Conservation (phyloP, 2,113 vertebrate species). For the Formicarius rufipectus region DNA sequence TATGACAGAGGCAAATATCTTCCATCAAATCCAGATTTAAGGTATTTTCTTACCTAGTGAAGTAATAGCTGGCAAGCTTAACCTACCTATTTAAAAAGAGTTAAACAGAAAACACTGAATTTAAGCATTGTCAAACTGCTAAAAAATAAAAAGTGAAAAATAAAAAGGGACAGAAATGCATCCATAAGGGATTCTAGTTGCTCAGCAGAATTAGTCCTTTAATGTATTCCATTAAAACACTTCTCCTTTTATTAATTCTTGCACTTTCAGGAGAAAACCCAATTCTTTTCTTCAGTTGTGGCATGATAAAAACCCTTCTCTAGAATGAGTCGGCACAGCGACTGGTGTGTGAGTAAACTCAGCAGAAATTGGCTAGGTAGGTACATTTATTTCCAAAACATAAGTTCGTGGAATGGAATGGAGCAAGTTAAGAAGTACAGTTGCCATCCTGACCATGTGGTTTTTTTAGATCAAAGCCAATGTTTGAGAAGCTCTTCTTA, state of each 20-base stretch:
- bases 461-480: not conserved
- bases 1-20: not conserved
- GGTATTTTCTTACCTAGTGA: not conserved
- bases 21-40: not conserved
- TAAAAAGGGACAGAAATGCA: not conserved
- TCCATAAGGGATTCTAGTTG: rapidly evolving
- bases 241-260: not conserved
- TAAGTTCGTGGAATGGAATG: no score
- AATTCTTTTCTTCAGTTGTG: not conserved
- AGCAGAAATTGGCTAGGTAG: not conserved
- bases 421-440: no score
- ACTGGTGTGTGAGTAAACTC: not conserved
- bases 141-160: not conserved
- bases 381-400: not conserved
- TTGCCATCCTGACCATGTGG: not conserved
- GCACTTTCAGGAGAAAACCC: not conserved
- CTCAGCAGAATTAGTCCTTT: not conserved
- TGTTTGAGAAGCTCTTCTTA: not conserved
- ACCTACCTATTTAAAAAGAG: not conserved
- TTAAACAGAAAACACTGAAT: not conserved
- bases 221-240: not conserved
- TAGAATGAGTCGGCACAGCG: not conserved
- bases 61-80: not conserved
- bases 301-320: not conserved
- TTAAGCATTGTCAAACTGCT: not conserved